Percentiles rank a stretch among this genome's conserved stretches.
phyloP scores from a whole-genome alignment of 2,113 vertebrate species.

The Odocoileus hemionus region DNA sequence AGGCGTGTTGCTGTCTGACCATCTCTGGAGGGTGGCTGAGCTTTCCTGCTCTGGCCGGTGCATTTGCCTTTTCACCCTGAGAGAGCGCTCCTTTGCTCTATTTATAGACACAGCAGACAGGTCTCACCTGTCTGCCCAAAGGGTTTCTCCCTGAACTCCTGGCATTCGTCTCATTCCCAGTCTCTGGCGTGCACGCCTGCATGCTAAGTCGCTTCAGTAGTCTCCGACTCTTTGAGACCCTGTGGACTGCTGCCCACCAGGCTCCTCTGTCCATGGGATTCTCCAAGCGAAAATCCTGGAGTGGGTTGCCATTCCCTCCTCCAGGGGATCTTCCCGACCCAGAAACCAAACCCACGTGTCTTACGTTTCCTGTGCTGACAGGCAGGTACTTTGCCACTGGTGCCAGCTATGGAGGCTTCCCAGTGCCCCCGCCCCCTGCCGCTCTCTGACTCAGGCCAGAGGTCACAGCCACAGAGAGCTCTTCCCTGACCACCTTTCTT shows the following conservation, averaged over 20 bases:
- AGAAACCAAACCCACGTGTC: neutral
- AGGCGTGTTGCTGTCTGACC: rapidly evolving
- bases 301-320: neutral
- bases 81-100: neutral
- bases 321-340: rapidly evolving
- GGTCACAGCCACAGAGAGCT: neutral
- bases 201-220: neutral
- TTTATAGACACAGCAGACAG: neutral
- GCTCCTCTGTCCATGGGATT: neutral
- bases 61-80: neutral
- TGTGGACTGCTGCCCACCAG: neutral
- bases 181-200: neutral
- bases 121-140: neutral
- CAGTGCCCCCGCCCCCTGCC: neutral
- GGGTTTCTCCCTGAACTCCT: neutral
- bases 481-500: neutral
- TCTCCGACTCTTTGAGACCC: neutral
- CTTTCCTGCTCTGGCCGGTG: neutral
- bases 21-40: neutral
- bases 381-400: neutral
- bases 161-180: neutral
- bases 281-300: neutral
- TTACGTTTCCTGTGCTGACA: neutral
- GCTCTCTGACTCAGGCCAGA: neutral
- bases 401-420: neutral